These are phyloP conservation scores for Lemur catta DNA, from an alignment of 2,797 vertebrate species.

Conservation along the genomic window DNA sequence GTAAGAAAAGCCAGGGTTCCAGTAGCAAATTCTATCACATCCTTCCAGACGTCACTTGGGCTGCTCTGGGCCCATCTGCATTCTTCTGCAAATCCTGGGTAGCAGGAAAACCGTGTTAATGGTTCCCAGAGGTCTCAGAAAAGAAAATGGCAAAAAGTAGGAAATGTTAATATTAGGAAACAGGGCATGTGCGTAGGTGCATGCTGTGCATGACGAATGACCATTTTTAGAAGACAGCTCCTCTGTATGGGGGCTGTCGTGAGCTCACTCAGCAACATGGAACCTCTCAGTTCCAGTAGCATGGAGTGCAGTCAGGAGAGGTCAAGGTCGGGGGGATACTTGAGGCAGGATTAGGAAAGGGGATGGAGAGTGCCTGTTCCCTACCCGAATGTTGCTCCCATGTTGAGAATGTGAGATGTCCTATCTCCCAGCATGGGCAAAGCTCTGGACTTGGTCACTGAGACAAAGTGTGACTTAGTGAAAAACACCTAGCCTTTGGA, in stretches of 20 bases:
- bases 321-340: neutral
- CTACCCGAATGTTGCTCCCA: neutral
- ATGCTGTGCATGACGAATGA: neutral
- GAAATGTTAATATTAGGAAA: slow-evolving; percentile 65
- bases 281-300: neutral
- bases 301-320: neutral
- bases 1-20: slow-evolving; percentile 60
- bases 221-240: neutral
- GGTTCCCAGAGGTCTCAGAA: slow-evolving; percentile 69
- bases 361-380: neutral
- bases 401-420: neutral
- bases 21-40: slow-evolving; percentile 73
- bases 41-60: slow-evolving; percentile 53
- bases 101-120: slow-evolving; percentile 69
- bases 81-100: slow-evolving; percentile 68
- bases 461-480: neutral
- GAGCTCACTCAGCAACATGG: neutral
- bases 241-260: neutral
- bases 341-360: neutral
- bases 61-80: slow-evolving; percentile 58
- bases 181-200: neutral
- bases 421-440: neutral
- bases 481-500: neutral
- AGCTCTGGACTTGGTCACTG: neutral
- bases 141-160: slow-evolving; percentile 67